phyloP scores from a whole-genome alignment of 2,113 vertebrate species.

The Orycteropus afer region DNA sequence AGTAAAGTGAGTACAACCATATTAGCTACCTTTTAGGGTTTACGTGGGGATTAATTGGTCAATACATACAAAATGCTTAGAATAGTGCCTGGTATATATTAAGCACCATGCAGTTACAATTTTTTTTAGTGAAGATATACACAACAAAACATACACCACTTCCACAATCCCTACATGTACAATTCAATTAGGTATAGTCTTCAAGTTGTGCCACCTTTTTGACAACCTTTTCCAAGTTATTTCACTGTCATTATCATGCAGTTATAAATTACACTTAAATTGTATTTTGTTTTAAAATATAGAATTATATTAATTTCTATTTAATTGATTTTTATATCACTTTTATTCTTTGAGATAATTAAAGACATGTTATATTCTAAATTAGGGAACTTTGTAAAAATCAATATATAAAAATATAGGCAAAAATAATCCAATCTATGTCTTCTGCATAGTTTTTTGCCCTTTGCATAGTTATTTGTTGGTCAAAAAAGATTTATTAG shows the following conservation, averaged over 20 bases:
- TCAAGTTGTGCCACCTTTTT: neutral
- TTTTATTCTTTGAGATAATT: conserved; percentile 29
- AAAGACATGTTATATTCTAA: conserved; percentile 1
- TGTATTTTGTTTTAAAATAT: neutral
- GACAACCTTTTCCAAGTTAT: neutral
- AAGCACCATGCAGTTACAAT: neutral
- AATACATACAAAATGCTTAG: conserved; percentile 5
- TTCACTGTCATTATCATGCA: neutral
- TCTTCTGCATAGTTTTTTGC: neutral
- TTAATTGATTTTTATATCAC: neutral
- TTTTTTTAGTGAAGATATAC: neutral
- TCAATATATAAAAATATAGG: neutral
- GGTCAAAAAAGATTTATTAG: neutral
- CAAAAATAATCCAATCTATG: neutral
- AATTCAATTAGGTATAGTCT: neutral
- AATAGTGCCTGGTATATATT: neutral
- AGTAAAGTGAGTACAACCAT: neutral
- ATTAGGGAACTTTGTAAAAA: conserved; percentile 39
- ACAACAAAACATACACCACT: neutral
- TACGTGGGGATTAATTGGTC: conserved; percentile 18
- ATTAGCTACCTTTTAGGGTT: neutral
- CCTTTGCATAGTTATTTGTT: neutral
- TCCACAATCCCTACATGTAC: neutral
- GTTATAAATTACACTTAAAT: conserved; percentile 30
- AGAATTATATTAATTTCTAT: neutral